Evolutionary conservation across 1,140 invertebrate genomes (phyloP), one percentile per base, ranked within the genome.

Genomic region (Zaprionus capensis): DNA sequence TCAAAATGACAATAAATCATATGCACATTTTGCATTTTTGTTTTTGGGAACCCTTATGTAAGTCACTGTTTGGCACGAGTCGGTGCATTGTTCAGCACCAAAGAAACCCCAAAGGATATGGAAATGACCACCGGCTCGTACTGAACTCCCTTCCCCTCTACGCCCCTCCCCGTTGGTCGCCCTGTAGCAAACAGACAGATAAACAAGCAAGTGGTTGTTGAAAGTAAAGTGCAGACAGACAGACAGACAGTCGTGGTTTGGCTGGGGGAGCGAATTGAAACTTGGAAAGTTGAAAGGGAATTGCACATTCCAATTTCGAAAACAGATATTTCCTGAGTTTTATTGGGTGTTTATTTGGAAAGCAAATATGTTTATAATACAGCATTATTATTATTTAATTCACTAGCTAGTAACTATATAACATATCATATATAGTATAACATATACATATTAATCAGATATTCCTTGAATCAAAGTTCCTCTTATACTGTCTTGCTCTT

Each of bases 1-100:
- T 88, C 80, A 82, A 92, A 91, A 91, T 85, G 81, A 78, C 91
- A 88, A 92, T 92, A 92, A 92, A 92, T 92, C 91, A 92, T 91
- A 84, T 66, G 72, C 55, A 53, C 61, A 87, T 74, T 84, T 84
- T 78, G 28, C 61, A 38, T 81, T 78, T 66, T 38, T 41, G 4
- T 5, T 41, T 41, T 41, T n/a, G n/a, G 41, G 68, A 57, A 31
- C 22, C 51, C 69, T 77, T 77, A 73, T 80, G 59, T 51, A 71
- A 76, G 49, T 57, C 69, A 61, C 56, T 64, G 62, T 56, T 22
- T 73, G 75, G 75, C 75, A 77, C 75, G 75, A 77, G 75, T 76
- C 69, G 64, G 75, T 77, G 71, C 75, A 73, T 77, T 77, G 75
- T 77, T 71, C 36, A 15, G 14, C 36, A 9, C n/a, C n/a, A n/a